Base-by-base conservation (phyloP, 2,888 invertebrate genomes). In the Chalcosyrphus nemorum region DNA sequence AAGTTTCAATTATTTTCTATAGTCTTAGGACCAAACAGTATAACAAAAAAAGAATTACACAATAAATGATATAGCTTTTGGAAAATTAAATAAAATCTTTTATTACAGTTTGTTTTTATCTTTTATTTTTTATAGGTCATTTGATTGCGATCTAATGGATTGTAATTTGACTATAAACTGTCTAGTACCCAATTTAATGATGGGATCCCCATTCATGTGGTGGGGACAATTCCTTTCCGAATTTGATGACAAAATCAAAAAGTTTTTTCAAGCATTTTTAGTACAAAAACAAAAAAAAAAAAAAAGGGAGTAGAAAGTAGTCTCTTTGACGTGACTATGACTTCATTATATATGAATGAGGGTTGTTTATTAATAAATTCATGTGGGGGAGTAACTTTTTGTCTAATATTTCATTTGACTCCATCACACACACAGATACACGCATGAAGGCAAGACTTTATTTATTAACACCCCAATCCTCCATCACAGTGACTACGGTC, bases 1-100 rank as follows among this genome's bases (percentile, higher is more conserved):
- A 72, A 52, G 61, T 77, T 77, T 77, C 76, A 77, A 77, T 77
- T 70, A 61, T 76, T 72, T 75, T n/a, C 43, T 38, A 38, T 57
- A 15, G 27, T 57, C 47, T 29, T 35, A 35, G 24, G 47, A 66
- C n/a, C n/a, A n/a, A n/a, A n/a, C 35, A 3, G 15, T 21, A 32
- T n/a, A n/a, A n/a, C n/a, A n/a, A n/a, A n/a, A 56, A 43, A 56
- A 57, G 19, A 61, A 61, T 61, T 52, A 9, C 13, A 6, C 19
- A 29, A 72, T 35, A 32, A 72, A 52, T 4, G 50, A 21, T 29
- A 52, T 15, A 15, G 61, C 41, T 29, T 29, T 72, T 19, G 45
- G 13, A 15, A 52, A 27, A 27, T 24, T 7, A 52, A 32, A 70
- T 45, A 43, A 21, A 29, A 21, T 32, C 11, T 9, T 57, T 47